Evolutionary conservation across 2,113 vertebrate species (phyloP).

Genomic region (Oxyura jamaicensis): DNA sequence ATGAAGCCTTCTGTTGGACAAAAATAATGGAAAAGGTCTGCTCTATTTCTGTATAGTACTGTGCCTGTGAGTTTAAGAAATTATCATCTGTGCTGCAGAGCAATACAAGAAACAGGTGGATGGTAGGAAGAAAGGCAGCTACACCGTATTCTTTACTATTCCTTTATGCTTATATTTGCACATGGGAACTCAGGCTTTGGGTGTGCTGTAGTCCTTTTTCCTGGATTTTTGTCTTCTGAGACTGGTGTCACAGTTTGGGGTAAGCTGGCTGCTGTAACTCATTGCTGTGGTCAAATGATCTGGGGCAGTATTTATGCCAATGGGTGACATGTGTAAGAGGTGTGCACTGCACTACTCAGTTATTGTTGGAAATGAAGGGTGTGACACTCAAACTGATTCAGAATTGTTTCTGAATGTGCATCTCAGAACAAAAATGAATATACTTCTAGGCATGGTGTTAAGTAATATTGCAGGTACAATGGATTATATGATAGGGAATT

Average conservation of each 20-base stretch:
- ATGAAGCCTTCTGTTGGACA: no score
- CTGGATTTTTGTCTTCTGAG: background rate
- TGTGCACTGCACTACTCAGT: fast-evolving
- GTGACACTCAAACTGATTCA: background rate
- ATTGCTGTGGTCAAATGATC: background rate
- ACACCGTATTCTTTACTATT: no score
- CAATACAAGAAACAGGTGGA: no score
- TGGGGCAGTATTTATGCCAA: background rate
- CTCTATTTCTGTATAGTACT: no score
- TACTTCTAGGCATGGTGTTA: background rate
- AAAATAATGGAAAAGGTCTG: no score
- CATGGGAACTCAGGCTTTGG: no score
- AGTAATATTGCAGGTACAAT: background rate
- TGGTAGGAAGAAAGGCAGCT: no score
- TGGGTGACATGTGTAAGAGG: background rate
- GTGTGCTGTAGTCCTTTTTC: background rate
- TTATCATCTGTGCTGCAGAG: no score
- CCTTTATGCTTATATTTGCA: no score
- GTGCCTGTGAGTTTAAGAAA: no score
- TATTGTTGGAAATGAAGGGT: background rate
- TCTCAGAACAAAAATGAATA: background rate
- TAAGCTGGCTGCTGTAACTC: background rate
- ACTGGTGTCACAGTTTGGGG: background rate
- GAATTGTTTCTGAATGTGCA: background rate
- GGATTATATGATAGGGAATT: background rate